These are phyloP conservation scores for Bombus pyrosoma DNA, from an alignment of 1,140 invertebrate species.

Conservation along the genomic window DNA sequence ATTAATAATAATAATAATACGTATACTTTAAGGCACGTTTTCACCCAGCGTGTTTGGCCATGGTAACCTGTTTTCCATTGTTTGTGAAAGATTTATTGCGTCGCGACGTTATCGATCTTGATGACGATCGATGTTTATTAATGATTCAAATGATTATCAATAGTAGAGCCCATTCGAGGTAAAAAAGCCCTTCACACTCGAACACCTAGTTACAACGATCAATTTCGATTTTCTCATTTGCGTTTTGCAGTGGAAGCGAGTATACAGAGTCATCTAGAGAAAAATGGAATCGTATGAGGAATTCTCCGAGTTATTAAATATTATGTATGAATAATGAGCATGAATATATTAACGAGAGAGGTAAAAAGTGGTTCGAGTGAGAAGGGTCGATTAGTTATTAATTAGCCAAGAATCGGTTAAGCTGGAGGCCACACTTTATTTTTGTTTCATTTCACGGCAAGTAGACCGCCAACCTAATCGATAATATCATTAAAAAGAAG, in stretches of 20 bases:
- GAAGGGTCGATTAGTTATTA: slow-evolving; percentile 6
- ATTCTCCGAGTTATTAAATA: not conserved
- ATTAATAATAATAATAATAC: slow-evolving; percentile 34
- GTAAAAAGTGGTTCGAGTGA: slow-evolving; percentile 20
- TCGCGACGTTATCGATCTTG: not conserved
- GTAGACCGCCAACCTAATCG: not conserved
- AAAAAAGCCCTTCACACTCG: not conserved
- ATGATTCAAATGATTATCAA: not conserved
- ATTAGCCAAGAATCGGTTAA: not conserved
- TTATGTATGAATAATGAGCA: not conserved
- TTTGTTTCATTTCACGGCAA: not conserved
- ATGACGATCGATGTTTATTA: not conserved
- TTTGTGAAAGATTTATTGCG: not conserved
- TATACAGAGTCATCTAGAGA: not conserved
- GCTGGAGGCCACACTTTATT: not conserved
- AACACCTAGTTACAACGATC: slow-evolving; percentile 12
- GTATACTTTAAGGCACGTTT: slow-evolving; percentile 21
- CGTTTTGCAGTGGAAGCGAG: not conserved
- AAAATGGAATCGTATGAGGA: not conserved
- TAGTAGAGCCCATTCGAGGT: not conserved
- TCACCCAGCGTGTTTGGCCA: slow-evolving; percentile 24
- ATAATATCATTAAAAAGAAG: not conserved
- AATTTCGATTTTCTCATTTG: not conserved
- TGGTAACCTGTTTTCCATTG: not conserved
- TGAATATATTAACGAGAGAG: not conserved